Conservation (phyloP, 2,888 invertebrate species). For the Hipparchia semele region DNA sequence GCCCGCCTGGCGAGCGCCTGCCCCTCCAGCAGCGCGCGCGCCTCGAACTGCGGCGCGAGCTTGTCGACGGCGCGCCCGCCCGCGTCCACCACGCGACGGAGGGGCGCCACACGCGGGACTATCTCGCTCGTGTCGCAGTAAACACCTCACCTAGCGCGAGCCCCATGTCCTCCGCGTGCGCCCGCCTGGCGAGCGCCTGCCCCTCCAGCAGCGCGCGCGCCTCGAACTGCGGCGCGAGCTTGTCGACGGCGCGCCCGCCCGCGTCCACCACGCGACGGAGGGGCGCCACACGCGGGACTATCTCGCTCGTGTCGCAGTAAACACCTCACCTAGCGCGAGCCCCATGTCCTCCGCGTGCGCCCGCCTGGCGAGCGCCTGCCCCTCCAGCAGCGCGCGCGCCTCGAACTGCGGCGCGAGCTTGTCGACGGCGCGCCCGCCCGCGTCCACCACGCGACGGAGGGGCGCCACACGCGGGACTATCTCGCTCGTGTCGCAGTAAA, state of each 20-base stretch:
- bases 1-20: constrained; percentile 93
- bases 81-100: constrained; percentile 55
- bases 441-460: constrained; percentile 57
- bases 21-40: constrained; percentile 95
- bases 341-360: constrained; percentile 93
- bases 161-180: constrained; percentile 93
- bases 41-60: constrained; percentile 88
- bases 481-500: constrained; percentile 51
- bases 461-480: constrained; percentile 67
- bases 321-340: constrained; percentile 84
- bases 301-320: constrained; percentile 55
- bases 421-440: background rate
- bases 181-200: constrained; percentile 93
- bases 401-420: constrained; percentile 87
- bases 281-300: constrained; percentile 64
- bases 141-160: constrained; percentile 83
- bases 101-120: constrained; percentile 62
- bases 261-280: constrained; percentile 57
- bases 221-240: constrained; percentile 87
- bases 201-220: constrained; percentile 96
- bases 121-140: constrained; percentile 58
- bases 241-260: background rate
- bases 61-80: background rate
- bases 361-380: constrained; percentile 93
- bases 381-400: constrained; percentile 95